Evolutionary conservation across 2,888 invertebrate species (phyloP).

Genomic region (Laspeyria flexula): DNA sequence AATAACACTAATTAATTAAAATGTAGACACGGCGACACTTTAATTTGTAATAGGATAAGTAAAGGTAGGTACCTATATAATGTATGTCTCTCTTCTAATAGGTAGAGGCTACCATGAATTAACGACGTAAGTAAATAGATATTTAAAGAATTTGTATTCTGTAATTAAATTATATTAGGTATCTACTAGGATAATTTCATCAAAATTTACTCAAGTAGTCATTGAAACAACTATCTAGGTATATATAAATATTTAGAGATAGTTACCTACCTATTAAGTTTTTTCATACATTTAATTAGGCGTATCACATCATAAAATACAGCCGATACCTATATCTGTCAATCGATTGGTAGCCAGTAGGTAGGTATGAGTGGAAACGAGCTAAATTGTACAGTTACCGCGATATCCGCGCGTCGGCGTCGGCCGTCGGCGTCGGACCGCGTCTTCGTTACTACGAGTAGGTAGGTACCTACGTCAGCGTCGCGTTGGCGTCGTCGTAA

Average conservation of each 20-base stretch:
- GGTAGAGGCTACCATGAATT: no score
- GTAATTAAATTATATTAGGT: no score
- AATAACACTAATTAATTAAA: slow-evolving; percentile 6
- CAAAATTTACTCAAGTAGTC: no score
- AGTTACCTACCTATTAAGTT: background rate
- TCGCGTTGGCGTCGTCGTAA: no score
- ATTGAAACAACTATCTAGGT: no score
- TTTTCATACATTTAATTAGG: slow-evolving; percentile 9
- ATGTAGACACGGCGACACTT: background rate
- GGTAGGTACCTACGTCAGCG: no score
- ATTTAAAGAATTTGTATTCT: no score
- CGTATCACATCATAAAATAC: slow-evolving; percentile 2
- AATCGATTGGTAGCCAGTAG: background rate
- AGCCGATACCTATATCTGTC: background rate
- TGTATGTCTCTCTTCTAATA: no score
- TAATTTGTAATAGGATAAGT: background rate
- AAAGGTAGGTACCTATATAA: no score
- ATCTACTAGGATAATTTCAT: no score
- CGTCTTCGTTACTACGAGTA: no score
- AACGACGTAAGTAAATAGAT: no score
- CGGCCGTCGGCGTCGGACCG: background rate
- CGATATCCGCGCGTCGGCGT: background rate
- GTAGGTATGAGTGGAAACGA: background rate
- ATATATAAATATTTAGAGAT: background rate
- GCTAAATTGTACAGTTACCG: background rate